phyloP scores from a whole-genome alignment of 2,113 vertebrate genomes.

The Eurypyga helias region DNA sequence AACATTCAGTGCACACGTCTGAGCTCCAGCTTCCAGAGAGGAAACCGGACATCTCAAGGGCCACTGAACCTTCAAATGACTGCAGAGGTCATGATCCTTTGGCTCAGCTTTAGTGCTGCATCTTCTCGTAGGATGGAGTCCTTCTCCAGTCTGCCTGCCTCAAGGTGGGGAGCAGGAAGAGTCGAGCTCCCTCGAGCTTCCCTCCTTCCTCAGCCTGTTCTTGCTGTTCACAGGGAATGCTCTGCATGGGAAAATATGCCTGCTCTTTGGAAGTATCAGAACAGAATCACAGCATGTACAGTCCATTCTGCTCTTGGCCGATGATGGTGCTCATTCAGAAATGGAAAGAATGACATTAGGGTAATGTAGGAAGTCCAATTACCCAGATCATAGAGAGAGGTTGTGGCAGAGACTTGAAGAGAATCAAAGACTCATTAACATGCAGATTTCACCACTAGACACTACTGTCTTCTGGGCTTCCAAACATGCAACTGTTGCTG shows the following conservation, averaged over 20 bases:
- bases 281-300: fast-evolving
- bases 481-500: not conserved
- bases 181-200: not conserved
- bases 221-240: not conserved
- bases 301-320: not conserved
- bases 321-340: not conserved
- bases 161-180: not conserved
- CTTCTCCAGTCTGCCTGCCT: not conserved
- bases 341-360: not conserved
- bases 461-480: not conserved
- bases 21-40: not conserved
- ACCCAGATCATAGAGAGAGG: not conserved
- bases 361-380: not conserved
- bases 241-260: fast-evolving
- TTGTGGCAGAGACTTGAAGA: not conserved
- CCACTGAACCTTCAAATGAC: not conserved
- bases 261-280: not conserved
- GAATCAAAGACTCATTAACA: not conserved
- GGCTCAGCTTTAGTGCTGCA: not conserved
- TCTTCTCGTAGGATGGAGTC: not conserved
- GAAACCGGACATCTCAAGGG: not conserved
- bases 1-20: too few species aligned
- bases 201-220: not conserved
- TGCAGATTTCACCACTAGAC: not conserved
- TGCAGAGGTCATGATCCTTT: not conserved